Percentiles rank a stretch among this genome's conserved stretches.
phyloP scores from a whole-genome alignment of 2,113 vertebrate genomes.

The Pedionomus torquatus region DNA sequence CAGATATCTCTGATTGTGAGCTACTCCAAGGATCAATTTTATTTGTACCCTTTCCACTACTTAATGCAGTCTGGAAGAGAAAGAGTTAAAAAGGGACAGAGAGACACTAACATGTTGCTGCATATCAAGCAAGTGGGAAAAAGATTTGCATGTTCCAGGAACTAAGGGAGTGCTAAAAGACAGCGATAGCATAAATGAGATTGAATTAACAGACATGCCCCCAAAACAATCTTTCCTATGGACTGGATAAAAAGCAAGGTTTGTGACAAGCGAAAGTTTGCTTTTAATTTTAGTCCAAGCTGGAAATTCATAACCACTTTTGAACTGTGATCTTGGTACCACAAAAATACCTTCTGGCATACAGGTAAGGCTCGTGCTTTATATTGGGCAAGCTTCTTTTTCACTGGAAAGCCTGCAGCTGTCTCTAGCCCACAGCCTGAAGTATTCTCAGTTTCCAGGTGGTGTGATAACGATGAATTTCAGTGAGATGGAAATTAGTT shows the following conservation, averaged over 20 bases:
- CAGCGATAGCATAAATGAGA: neutral
- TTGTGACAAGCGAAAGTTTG: neutral
- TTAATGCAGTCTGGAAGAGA: neutral
- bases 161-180: neutral
- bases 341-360: neutral
- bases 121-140: neutral
- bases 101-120: neutral
- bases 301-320: neutral
- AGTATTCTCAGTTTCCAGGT: constrained; percentile 3
- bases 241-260: neutral
- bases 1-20: neutral
- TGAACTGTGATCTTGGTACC: neutral
- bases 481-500: neutral
- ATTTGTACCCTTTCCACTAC: neutral
- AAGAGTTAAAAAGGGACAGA: neutral
- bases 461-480: neutral
- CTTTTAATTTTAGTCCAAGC: neutral
- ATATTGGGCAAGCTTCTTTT: neutral
- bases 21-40: neutral
- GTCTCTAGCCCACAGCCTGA: neutral
- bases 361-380: neutral
- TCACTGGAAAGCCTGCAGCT: neutral
- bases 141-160: neutral
- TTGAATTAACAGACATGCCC: neutral
- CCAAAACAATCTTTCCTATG: neutral